Conservation (phyloP, 2,888 invertebrate genomes). For the Lypha dubia region DNA sequence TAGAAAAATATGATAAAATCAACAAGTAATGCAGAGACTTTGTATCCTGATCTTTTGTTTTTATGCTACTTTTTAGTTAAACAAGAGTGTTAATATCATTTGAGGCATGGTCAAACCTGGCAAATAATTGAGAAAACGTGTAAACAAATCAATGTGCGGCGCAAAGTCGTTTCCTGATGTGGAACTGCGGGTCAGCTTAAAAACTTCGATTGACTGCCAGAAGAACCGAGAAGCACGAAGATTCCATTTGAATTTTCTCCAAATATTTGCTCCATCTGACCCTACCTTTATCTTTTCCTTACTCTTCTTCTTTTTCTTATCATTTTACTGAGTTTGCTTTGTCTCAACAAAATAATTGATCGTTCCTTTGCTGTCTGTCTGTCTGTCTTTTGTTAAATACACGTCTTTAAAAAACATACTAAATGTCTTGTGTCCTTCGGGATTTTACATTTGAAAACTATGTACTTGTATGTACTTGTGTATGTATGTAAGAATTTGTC, state of each 20-base stretch:
- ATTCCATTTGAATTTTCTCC: no score
- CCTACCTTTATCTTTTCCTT: not conserved
- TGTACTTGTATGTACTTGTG: not conserved
- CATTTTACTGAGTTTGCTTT: constrained; percentile 17
- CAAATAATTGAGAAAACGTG: not conserved
- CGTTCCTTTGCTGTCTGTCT: constrained; percentile 32
- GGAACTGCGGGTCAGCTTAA: no score
- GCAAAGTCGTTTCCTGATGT: no score
- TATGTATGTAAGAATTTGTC: no score
- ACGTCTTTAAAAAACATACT: constrained; percentile 41
- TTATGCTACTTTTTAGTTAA: not conserved
- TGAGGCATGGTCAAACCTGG: not conserved
- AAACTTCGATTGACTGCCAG: no score
- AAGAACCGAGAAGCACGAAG: no score
- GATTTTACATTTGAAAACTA: constrained; percentile 48
- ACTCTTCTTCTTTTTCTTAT: not conserved
- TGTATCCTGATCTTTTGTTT: constrained; percentile 46
- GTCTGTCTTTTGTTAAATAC: constrained; percentile 40
- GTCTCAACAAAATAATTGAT: constrained; percentile 55
- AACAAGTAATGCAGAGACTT: constrained; percentile 31
- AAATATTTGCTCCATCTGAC: not conserved
- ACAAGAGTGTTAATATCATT: constrained; percentile 59
- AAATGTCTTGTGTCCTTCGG: constrained; percentile 54
- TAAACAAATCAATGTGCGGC: no score
- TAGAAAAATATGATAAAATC: constrained; percentile 24